Percentiles rank a stretch among this genome's conserved stretches.
Evolutionary conservation across 2,113 vertebrate genomes (phyloP).

Genomic region (Nycticorax nycticorax): DNA sequence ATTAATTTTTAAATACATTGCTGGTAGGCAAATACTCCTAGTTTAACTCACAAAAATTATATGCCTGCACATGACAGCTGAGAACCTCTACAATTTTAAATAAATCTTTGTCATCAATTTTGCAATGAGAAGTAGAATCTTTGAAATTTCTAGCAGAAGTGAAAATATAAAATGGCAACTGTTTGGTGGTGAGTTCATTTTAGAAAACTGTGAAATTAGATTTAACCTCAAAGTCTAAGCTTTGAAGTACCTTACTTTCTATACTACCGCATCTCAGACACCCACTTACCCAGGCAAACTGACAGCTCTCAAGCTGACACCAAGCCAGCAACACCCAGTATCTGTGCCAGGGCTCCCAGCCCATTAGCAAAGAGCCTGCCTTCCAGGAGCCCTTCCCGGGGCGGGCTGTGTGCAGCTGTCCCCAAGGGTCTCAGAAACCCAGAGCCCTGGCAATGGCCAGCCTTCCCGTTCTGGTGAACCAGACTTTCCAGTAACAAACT

Average conservation of each 20-base stretch:
- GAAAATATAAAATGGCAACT: not conserved
- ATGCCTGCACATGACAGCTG: not conserved
- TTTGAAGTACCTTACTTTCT: not conserved
- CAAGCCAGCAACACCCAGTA: accelerated
- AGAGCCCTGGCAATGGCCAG: not conserved
- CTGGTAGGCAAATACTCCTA: not conserved
- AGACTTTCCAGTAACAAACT: not conserved
- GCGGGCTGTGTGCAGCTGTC: accelerated
- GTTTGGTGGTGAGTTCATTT: not conserved
- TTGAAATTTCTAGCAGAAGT: not conserved
- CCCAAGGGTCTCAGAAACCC: not conserved
- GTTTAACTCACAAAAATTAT: not conserved
- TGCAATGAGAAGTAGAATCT: not conserved
- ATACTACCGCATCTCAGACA: not conserved
- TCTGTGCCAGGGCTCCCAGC: not conserved
- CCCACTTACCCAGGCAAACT: not conserved
- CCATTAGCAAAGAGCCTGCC: not conserved
- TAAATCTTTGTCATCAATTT: not conserved
- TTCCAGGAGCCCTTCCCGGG: not conserved
- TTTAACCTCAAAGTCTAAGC: not conserved
- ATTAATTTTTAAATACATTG: not conserved
- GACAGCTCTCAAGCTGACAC: not conserved
- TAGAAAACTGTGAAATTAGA: not conserved
- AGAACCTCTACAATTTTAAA: not conserved
- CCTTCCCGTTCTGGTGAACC: not conserved